These are phyloP conservation scores for Prosapia bicincta DNA, from an alignment of 2,888 invertebrate genomes.

Conservation along the genomic window DNA sequence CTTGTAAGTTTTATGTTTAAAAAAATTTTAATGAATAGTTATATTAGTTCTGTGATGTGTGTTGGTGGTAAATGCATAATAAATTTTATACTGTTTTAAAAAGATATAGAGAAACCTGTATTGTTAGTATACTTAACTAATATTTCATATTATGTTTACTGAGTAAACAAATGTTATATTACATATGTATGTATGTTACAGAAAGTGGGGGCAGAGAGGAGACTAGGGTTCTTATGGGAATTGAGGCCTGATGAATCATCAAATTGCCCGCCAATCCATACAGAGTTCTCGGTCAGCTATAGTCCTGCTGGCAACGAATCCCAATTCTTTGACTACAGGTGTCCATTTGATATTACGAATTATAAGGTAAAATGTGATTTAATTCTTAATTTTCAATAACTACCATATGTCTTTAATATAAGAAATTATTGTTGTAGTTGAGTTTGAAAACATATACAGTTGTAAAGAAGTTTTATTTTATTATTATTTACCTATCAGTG, in stretches of 20 bases:
- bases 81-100: background rate
- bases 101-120: background rate
- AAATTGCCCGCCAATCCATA: constrained; percentile 44
- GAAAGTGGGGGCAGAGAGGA: constrained; percentile 32
- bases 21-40: background rate
- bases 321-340: constrained; percentile 46
- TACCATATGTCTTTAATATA: constrained; percentile 6
- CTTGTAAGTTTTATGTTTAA: constrained; percentile 35
- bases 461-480: no score
- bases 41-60: background rate
- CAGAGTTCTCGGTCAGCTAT: constrained; percentile 45
- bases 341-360: constrained; percentile 75
- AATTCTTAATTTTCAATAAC: no score
- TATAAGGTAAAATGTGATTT: constrained; percentile 68
- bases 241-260: constrained; percentile 35
- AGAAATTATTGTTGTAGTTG: background rate
- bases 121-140: no score
- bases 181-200: no score
- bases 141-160: background rate
- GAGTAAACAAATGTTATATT: no score
- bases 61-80: no score
- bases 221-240: constrained; percentile 39
- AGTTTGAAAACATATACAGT: background rate
- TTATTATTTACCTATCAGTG: no score
- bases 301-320: constrained; percentile 36